A percentile compares a stretch with the other conserved stretches of the same genome.
Conservation (phyloP, 2,113 vertebrate genomes). For the Dipodomys ordii region DNA sequence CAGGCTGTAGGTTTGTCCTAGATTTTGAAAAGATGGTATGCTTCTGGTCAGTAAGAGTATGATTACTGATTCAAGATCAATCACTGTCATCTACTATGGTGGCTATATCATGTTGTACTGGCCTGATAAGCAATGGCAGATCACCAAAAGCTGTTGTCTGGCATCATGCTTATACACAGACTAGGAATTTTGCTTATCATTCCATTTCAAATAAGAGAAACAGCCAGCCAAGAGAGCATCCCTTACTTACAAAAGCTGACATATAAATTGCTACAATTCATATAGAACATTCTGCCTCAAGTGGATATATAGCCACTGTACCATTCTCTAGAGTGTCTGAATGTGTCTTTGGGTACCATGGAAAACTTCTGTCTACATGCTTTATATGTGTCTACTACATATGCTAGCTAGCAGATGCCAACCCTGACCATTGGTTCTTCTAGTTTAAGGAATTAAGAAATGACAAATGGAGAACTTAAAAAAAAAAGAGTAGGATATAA, state of each 20-base stretch:
- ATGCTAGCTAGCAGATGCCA: neutral
- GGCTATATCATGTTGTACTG: neutral
- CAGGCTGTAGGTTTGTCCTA: neutral
- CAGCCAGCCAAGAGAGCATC: neutral
- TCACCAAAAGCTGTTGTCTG: neutral
- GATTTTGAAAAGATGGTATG: neutral
- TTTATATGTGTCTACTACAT: neutral
- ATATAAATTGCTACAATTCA: neutral
- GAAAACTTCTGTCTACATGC: neutral
- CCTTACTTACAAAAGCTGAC: slow-evolving; percentile 2
- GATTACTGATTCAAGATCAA: neutral
- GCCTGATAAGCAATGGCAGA: neutral
- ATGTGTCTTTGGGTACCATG: neutral
- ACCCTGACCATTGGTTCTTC: neutral
- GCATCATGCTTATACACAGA: neutral
- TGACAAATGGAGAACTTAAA: neutral
- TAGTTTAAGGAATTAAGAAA: slow-evolving; percentile 28
- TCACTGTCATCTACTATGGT: neutral
- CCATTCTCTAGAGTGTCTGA: neutral
- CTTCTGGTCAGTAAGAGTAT: neutral
- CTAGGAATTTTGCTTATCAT: neutral
- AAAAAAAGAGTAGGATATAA: neutral
- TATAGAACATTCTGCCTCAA: neutral
- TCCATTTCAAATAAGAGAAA: neutral
- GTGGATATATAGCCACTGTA: neutral